Conservation (phyloP, 2,888 invertebrate species). For the Melitaea athalia region DNA sequence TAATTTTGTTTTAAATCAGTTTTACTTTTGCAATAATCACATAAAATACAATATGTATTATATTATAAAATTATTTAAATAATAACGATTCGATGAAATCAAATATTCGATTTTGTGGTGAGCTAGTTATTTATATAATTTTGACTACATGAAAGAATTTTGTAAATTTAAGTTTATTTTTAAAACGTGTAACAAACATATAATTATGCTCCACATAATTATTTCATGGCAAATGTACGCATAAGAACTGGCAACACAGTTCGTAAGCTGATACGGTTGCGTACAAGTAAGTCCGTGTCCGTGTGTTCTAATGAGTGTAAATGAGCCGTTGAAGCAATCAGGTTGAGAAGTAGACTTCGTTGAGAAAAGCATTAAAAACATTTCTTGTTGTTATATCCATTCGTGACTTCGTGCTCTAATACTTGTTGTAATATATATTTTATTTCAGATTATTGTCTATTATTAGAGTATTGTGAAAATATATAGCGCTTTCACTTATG, state of each 20-base stretch:
- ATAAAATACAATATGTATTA: neutral
- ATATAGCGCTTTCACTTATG: neutral
- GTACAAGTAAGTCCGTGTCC: slow-evolving; percentile 27
- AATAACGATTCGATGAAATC: too few species aligned
- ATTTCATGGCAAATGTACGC: neutral
- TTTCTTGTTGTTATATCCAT: slow-evolving; percentile 56
- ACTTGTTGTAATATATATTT: slow-evolving; percentile 39
- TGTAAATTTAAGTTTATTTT: too few species aligned
- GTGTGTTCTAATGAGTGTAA: slow-evolving; percentile 47
- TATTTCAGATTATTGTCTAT: neutral
- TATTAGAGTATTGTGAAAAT: neutral
- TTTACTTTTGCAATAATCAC: neutral
- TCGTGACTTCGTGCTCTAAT: slow-evolving; percentile 77
- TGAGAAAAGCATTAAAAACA: slow-evolving; percentile 46
- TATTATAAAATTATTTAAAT: too few species aligned
- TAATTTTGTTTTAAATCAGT: neutral
- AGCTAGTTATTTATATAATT: too few species aligned
- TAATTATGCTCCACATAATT: too few species aligned
- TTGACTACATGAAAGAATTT: too few species aligned
- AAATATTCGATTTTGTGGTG: too few species aligned
- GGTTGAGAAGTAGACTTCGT: slow-evolving; percentile 50
- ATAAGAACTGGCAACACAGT: slow-evolving; percentile 17
- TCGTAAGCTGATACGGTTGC: slow-evolving; percentile 29
- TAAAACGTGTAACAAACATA: too few species aligned
- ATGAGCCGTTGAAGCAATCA: slow-evolving; percentile 52